phyloP scores from a whole-genome alignment of 2,113 vertebrate genomes.

The Oreocharis arfaki region DNA sequence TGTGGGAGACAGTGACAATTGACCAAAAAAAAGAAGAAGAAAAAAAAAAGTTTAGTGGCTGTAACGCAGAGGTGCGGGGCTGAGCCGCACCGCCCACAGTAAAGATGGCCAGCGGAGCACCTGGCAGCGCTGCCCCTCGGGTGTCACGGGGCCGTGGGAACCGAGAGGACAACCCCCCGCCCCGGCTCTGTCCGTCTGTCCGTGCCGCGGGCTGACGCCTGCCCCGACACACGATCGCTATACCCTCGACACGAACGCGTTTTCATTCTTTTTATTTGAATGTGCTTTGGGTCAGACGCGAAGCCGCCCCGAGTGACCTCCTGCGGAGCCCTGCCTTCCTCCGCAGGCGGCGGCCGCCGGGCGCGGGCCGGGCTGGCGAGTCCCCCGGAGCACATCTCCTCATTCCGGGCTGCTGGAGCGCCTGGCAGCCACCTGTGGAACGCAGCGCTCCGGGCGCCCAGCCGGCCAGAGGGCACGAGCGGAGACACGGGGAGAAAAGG shows the following conservation, averaged over 20 bases:
- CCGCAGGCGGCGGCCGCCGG: not conserved
- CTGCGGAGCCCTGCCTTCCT: not conserved
- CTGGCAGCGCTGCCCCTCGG: not conserved
- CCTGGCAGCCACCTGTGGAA: not conserved
- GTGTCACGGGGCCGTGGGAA: not conserved
- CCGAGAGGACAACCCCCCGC: too few species aligned
- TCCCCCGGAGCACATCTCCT: not conserved
- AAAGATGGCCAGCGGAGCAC: slow-evolving; percentile 14
- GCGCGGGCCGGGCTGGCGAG: not conserved
- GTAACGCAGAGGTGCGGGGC: not conserved
- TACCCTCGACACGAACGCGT: not conserved
- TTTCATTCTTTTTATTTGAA: not conserved
- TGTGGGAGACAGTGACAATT: not conserved
- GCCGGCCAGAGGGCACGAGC: not conserved
- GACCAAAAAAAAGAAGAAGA: not conserved
- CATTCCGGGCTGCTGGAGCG: not conserved
- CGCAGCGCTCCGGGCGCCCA: not conserved
- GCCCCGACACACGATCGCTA: too few species aligned
- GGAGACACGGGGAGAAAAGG: not conserved
- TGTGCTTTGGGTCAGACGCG: not conserved
- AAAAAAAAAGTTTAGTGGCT: not conserved
- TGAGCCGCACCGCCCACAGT: not conserved
- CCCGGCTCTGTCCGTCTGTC: not conserved
- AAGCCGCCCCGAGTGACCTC: not conserved
- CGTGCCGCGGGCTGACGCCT: not conserved